Conservation (phyloP, 2,888 invertebrate genomes). For the Ormyrus thymus region DNA sequence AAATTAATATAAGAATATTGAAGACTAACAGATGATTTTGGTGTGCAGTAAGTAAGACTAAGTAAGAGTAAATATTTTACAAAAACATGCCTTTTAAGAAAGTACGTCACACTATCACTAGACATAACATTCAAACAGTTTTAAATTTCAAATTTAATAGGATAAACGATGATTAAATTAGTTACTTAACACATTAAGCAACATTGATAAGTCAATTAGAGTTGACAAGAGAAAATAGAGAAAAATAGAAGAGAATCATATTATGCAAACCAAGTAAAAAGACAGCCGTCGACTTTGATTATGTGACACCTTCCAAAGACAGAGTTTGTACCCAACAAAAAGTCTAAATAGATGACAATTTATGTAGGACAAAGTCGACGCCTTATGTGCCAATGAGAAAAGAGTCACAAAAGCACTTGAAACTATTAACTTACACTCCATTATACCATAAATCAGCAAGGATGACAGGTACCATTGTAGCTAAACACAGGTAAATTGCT, state of each 20-base stretch:
- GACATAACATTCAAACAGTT: slow-evolving; percentile 13
- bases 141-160: slow-evolving; percentile 9
- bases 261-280: slow-evolving; percentile 40
- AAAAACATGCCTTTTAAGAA: no score
- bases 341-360: slow-evolving; percentile 21
- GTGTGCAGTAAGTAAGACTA: neutral
- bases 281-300: slow-evolving; percentile 55
- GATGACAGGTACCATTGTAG: slow-evolving; percentile 67
- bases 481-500: slow-evolving; percentile 68
- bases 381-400: slow-evolving; percentile 41
- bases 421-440: slow-evolving; percentile 70
- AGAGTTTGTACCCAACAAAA: slow-evolving; percentile 10
- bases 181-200: slow-evolving; percentile 27
- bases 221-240: slow-evolving; percentile 31
- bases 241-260: slow-evolving; percentile 33
- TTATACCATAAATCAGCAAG: slow-evolving; percentile 71
- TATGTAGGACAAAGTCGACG: slow-evolving; percentile 51
- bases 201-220: slow-evolving; percentile 23
- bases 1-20: slow-evolving; percentile 3
- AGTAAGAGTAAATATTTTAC: slow-evolving; percentile 3
- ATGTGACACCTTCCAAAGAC: slow-evolving; percentile 16
- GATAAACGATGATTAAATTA: slow-evolving; percentile 3
- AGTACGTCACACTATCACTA: slow-evolving; percentile 15
- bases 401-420: slow-evolving; percentile 42
- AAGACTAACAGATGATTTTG: neutral